Conservation (phyloP, 2,888 invertebrate species). For the Isoperla grammatica region DNA sequence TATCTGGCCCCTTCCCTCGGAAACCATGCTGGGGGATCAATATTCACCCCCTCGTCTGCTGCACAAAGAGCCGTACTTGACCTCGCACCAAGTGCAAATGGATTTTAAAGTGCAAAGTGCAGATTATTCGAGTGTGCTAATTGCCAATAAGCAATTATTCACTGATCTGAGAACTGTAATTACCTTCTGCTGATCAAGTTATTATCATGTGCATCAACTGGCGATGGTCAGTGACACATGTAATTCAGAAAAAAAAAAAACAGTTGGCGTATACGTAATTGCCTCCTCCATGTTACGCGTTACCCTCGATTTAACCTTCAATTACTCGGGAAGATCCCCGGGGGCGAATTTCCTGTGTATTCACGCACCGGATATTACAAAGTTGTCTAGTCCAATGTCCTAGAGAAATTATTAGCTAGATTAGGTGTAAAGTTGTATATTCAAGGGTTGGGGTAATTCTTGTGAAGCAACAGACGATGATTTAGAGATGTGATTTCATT, state of each 20-base stretch:
- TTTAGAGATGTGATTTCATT: constrained; percentile 18
- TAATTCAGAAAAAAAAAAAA: background rate
- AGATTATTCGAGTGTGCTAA: too few species aligned
- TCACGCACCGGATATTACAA: constrained; percentile 18
- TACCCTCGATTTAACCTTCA: background rate
- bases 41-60: background rate
- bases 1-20: too few species aligned
- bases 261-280: background rate
- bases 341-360: constrained; percentile 1
- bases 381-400: constrained; percentile 6
- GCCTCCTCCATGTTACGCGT: background rate
- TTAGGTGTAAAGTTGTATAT: constrained; percentile 11
- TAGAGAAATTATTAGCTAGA: constrained; percentile 14
- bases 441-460: background rate
- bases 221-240: background rate
- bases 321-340: background rate
- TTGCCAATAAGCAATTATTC: too few species aligned
- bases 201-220: too few species aligned
- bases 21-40: background rate
- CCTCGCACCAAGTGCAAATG: background rate
- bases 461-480: background rate
- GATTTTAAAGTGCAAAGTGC: background rate
- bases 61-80: background rate
- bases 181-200: too few species aligned
- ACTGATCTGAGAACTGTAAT: too few species aligned